Percentiles rank a stretch among this genome's conserved stretches.
These are phyloP conservation scores for Anticlea derivata DNA, from an alignment of 2,888 invertebrate species.

Conservation along the genomic window DNA sequence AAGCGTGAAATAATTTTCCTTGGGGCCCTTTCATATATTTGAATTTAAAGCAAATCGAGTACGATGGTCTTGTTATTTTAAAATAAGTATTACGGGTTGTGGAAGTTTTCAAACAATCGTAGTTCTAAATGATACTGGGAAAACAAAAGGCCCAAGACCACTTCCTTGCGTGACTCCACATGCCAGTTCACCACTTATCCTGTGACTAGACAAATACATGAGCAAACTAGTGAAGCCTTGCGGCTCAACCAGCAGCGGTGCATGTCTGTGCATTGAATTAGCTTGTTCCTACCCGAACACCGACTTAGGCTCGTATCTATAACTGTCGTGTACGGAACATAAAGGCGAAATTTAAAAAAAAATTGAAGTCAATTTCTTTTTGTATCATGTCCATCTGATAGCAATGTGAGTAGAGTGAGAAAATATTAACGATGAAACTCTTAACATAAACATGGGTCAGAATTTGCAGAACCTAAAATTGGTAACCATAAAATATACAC, in stretches of 20 bases:
- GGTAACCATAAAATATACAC: too few relatives aligned
- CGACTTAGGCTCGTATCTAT: background rate
- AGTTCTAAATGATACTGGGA: background rate
- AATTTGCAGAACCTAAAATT: too few relatives aligned
- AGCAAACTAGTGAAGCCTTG: conserved; percentile 48
- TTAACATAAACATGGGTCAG: too few relatives aligned
- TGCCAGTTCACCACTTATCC: conserved; percentile 9
- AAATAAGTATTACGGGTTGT: conserved; percentile 19
- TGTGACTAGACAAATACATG: conserved; percentile 19
- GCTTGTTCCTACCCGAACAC: conserved; percentile 7
- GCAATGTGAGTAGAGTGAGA: too few relatives aligned
- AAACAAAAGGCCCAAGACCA: background rate
- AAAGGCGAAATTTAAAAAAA: too few relatives aligned
- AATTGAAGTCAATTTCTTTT: too few relatives aligned
- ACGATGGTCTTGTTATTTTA: conserved; percentile 28
- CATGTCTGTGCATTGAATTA: conserved; percentile 56
- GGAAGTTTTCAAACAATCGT: background rate
- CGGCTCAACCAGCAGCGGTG: conserved; percentile 48
- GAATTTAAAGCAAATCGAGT: conserved; percentile 35
- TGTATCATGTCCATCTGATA: too few relatives aligned
- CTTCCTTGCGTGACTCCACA: conserved; percentile 23
- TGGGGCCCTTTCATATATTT: conserved; percentile 39
- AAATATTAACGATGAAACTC: too few relatives aligned
- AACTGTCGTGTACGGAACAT: too few relatives aligned
- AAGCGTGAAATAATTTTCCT: conserved; percentile 44